A percentile compares a stretch with the other conserved stretches of the same genome.
These are phyloP conservation scores for Drosophila trichaetosa DNA, from an alignment of 2,888 invertebrate genomes.

Conservation along the genomic window DNA sequence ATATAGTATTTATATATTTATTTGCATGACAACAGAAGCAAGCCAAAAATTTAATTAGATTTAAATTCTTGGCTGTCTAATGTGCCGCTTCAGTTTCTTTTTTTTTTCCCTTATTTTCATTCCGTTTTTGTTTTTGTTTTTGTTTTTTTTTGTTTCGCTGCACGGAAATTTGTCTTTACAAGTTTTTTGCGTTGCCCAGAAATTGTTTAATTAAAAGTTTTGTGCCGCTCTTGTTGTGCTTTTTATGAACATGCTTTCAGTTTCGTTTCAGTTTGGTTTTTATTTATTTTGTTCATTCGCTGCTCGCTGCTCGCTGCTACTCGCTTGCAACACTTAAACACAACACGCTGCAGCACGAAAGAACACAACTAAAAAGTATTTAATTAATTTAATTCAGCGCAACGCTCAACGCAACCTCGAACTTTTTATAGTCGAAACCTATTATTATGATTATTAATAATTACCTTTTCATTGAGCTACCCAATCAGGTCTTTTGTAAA, in stretches of 20 bases:
- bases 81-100: constrained; percentile 43
- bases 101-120: constrained; percentile 9
- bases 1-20: constrained; percentile 59
- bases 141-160: constrained; percentile 28
- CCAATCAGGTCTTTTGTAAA: constrained; percentile 45
- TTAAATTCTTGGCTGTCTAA: constrained; percentile 80
- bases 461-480: constrained; percentile 65
- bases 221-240: constrained; percentile 62
- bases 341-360: constrained; percentile 38
- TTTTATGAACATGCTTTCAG: constrained; percentile 51
- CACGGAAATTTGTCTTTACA: constrained; percentile 74
- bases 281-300: constrained; percentile 13
- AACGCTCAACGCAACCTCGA: not conserved
- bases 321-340: constrained; percentile 46
- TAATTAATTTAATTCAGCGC: constrained; percentile 47
- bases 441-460: constrained; percentile 65
- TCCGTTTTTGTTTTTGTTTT: constrained; percentile 19
- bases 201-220: constrained; percentile 81
- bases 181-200: constrained; percentile 71
- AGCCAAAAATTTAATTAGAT: constrained; percentile 81
- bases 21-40: constrained; percentile 71
- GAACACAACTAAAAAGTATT: constrained; percentile 48
- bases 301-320: constrained; percentile 11
- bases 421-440: constrained; percentile 17
- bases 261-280: constrained; percentile 47